Conservation (phyloP, 2,888 invertebrate species). For the Spodoptera littoralis region DNA sequence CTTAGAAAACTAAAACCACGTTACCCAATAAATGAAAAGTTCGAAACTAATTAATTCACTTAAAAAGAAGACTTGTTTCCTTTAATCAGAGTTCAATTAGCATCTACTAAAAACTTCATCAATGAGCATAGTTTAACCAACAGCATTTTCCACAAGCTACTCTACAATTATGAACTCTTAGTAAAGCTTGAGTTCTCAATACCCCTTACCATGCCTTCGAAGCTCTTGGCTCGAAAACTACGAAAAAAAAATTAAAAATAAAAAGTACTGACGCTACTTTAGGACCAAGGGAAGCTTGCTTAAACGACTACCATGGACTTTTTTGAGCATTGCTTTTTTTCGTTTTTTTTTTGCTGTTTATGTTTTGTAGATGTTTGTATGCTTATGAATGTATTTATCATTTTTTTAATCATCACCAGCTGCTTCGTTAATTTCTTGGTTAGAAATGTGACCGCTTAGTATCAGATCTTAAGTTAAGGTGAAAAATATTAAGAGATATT, state of each 20-base stretch:
- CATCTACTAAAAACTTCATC: conserved; percentile 12
- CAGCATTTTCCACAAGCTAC: conserved; percentile 29
- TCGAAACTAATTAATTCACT: background rate
- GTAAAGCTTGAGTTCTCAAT: conserved; percentile 57
- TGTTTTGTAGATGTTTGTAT: conserved; percentile 27
- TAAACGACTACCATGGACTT: conserved; percentile 52
- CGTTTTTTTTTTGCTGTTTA: conserved; percentile 23
- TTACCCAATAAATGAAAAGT: too few species aligned
- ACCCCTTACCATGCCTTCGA: conserved; percentile 54
- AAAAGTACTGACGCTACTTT: conserved; percentile 49
- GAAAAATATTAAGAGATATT: too few species aligned
- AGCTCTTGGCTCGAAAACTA: conserved; percentile 59
- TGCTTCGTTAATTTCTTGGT: too few species aligned
- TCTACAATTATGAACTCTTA: conserved; percentile 55
- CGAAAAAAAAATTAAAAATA: conserved; percentile 56
- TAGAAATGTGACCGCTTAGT: too few species aligned
- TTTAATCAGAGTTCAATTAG: conserved; percentile 7
- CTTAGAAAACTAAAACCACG: too few species aligned
- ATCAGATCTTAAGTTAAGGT: too few species aligned
- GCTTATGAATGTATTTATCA: too few species aligned
- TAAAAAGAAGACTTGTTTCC: background rate
- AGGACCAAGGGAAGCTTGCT: conserved; percentile 54
- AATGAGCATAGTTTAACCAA: conserved; percentile 21
- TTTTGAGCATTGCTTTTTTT: conserved; percentile 30
- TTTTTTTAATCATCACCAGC: too few species aligned